phyloP scores from a whole-genome alignment of 1,140 invertebrate genomes.

The Protaetia brevitarsis region DNA sequence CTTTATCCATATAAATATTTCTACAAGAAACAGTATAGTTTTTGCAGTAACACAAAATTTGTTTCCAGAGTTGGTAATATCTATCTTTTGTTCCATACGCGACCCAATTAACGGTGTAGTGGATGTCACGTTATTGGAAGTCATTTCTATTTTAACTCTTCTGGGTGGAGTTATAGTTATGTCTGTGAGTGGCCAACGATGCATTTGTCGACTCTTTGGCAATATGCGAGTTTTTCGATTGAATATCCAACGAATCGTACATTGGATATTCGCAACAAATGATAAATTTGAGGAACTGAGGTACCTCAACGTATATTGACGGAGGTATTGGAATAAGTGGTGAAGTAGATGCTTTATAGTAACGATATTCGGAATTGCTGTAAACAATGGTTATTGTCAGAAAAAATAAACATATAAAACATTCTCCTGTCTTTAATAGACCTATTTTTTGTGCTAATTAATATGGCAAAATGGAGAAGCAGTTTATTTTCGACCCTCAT shows the following conservation, averaged over 20 bases:
- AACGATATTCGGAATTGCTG: conserved; percentile 77
- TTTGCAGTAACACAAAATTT: too few species aligned
- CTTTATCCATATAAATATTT: too few species aligned
- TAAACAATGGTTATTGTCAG: conserved; percentile 35
- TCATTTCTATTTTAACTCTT: too few species aligned
- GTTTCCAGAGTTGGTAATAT: too few species aligned
- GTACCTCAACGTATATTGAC: conserved; percentile 77
- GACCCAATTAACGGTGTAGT: too few species aligned
- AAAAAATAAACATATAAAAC: too few species aligned
- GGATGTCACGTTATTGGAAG: too few species aligned
- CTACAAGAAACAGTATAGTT: too few species aligned
- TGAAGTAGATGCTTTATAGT: conserved; percentile 83
- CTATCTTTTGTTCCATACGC: too few species aligned
- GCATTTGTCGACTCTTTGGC: conserved; percentile 72
- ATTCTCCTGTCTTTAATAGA: too few species aligned
- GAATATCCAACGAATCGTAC: conserved; percentile 72
- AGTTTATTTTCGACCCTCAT: too few species aligned
- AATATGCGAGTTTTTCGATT: conserved; percentile 59
- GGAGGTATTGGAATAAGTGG: conserved; percentile 84
- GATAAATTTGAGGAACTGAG: conserved; percentile 74
- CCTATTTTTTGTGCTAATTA: neutral
- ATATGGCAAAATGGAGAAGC: too few species aligned
- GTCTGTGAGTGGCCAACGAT: conserved; percentile 71
- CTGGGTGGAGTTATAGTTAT: conserved; percentile 62
- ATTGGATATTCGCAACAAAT: conserved; percentile 85